Percentiles rank a stretch among this genome's conserved stretches.
Evolutionary conservation across 2,888 invertebrate species (phyloP).

Genomic region (Adelognathus sp.): DNA sequence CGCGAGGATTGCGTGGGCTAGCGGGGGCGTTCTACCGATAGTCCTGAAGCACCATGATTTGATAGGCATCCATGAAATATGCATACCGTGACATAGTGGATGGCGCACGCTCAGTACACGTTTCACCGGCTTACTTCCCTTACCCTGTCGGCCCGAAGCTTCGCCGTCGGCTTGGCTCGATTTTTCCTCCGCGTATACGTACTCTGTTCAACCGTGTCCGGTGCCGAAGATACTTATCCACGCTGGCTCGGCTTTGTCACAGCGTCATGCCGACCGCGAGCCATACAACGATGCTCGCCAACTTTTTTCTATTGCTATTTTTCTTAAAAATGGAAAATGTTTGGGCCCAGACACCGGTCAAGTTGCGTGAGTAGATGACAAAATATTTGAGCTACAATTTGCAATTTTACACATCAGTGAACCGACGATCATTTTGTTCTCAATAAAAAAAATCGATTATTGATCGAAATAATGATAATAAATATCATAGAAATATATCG

Average conservation of each 20-base stretch:
- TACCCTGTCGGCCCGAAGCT: not conserved
- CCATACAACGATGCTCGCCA: not conserved
- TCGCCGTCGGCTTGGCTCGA: not conserved
- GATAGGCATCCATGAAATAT: conserved; percentile 74
- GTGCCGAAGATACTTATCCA: not conserved
- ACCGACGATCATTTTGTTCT: not conserved
- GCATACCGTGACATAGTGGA: conserved; percentile 63
- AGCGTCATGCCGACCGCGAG: not conserved
- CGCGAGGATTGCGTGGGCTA: conserved; percentile 5
- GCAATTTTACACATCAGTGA: not conserved
- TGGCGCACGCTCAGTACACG: conserved; percentile 55
- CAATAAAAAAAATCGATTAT: too few species aligned
- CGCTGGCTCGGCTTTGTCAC: not conserved
- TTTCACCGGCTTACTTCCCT: not conserved
- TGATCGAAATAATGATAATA: too few species aligned
- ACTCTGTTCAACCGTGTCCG: not conserved
- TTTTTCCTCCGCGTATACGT: conserved; percentile 17
- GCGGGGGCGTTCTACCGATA: conserved; percentile 27
- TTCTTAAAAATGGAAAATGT: conserved; percentile 1
- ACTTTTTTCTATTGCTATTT: not conserved
- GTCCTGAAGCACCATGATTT: conserved; percentile 70
- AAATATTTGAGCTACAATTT: not conserved
- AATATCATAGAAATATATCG: too few species aligned
- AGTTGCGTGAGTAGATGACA: conserved; percentile 47
- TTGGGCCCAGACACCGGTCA: conserved; percentile 44